Conservation (phyloP, 2,797 vertebrate species). For the Balearica regulorum region DNA sequence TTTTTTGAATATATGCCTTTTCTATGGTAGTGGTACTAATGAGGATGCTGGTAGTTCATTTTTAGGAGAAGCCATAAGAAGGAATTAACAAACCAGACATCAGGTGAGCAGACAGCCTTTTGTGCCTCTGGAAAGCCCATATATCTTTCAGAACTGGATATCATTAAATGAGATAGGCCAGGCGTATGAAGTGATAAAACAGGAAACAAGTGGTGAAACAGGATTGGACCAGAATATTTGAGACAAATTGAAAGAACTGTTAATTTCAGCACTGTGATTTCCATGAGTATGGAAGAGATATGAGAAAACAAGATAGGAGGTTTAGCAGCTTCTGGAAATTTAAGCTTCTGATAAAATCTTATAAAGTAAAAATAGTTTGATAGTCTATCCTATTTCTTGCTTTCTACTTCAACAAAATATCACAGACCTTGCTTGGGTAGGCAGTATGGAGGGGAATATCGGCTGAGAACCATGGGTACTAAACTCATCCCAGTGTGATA, state of each 20-base stretch:
- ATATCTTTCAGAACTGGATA: neutral
- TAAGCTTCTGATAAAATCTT: neutral
- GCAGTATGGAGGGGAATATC: neutral
- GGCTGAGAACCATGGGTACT: neutral
- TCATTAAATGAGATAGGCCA: neutral
- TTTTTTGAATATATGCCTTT: neutral
- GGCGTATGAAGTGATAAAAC: neutral
- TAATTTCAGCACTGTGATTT: neutral
- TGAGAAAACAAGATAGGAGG: neutral
- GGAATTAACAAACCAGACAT: neutral
- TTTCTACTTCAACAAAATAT: neutral
- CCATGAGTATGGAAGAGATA: neutral
- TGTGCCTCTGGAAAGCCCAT: neutral
- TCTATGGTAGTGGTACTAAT: neutral
- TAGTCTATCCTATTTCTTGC: neutral
- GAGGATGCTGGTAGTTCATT: neutral
- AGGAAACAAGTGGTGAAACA: neutral
- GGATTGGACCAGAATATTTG: neutral
- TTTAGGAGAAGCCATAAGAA: neutral
- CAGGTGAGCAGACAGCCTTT: neutral
- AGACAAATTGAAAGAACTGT: neutral
- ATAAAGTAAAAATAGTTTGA: neutral
- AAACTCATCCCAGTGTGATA: slow-evolving; percentile 5
- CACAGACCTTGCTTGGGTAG: neutral
- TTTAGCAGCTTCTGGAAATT: neutral